Conservation (phyloP, 2,888 invertebrate genomes). For the Sesamia inferens region DNA sequence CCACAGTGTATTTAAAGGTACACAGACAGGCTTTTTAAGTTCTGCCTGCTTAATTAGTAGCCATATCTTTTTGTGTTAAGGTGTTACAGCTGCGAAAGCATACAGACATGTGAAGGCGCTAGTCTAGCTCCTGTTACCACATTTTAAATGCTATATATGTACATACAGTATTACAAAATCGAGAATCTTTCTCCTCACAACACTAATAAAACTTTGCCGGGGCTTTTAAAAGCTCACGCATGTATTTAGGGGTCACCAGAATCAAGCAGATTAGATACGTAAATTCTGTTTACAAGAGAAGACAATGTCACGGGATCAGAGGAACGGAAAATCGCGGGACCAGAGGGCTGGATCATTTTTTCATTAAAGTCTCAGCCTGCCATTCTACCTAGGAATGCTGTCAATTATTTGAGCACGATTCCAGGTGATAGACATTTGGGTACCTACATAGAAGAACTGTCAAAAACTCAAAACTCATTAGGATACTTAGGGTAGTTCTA, state of each 20-base stretch:
- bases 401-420: too few species aligned
- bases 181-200: neutral
- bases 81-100: neutral
- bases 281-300: too few species aligned
- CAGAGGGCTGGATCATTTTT: neutral
- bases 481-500: neutral
- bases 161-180: neutral
- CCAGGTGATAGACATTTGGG: too few species aligned
- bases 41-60: neutral
- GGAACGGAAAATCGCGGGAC: too few species aligned
- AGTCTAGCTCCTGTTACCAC: too few species aligned
- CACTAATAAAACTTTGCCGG: neutral
- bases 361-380: neutral
- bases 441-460: too few species aligned
- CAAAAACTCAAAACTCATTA: too few species aligned
- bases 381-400: neutral
- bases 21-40: too few species aligned
- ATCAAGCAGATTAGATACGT: neutral
- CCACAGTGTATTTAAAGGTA: neutral
- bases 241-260: conserved; percentile 11
- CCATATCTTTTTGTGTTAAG: neutral
- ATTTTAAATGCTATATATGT: neutral
- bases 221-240: neutral
- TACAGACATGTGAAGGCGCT: too few species aligned
- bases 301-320: too few species aligned